Conservation (phyloP, 2,888 invertebrate genomes). For the Diachrysia chrysitis region DNA sequence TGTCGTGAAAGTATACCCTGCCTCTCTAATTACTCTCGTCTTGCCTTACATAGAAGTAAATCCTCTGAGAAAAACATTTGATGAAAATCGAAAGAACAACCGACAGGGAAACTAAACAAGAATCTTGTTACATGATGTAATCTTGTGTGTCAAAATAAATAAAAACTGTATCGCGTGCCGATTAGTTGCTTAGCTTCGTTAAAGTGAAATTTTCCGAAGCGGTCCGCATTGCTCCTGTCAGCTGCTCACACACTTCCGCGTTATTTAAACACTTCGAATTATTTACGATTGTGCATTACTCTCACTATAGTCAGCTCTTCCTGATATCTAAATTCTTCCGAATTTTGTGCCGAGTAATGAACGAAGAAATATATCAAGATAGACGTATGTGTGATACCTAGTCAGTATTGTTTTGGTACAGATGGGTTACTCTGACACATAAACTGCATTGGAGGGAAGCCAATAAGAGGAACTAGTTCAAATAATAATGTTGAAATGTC, state of each 20-base stretch:
- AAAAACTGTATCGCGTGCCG: slow-evolving; percentile 65
- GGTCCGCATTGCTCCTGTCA: slow-evolving; percentile 65
- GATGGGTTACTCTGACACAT: slow-evolving; percentile 42
- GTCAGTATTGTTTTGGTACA: slow-evolving; percentile 48
- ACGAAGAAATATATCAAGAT: neutral
- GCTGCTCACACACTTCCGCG: slow-evolving; percentile 63
- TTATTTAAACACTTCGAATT: slow-evolving; percentile 61
- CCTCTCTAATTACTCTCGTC: slow-evolving; percentile 80
- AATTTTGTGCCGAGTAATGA: slow-evolving; percentile 10
- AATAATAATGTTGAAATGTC: slow-evolving; percentile 13
- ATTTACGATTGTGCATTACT: slow-evolving; percentile 58
- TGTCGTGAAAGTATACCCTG: slow-evolving; percentile 77
- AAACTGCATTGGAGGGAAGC: slow-evolving; percentile 51
- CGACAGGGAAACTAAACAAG: slow-evolving; percentile 43
- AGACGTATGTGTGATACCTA: neutral
- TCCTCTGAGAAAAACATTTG: slow-evolving; percentile 52
- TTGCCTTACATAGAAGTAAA: slow-evolving; percentile 64
- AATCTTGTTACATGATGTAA: slow-evolving; percentile 41
- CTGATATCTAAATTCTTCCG: slow-evolving; percentile 38
- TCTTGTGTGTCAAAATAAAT: slow-evolving; percentile 35
- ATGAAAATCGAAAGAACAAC: slow-evolving; percentile 35
- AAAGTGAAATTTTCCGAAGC: slow-evolving; percentile 69
- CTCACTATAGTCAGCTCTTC: slow-evolving; percentile 56
- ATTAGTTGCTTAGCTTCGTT: slow-evolving; percentile 61
- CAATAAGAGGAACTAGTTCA: slow-evolving; percentile 34